Base-by-base conservation (phyloP, 2,113 vertebrate genomes). In the Lepus europaeus region DNA sequence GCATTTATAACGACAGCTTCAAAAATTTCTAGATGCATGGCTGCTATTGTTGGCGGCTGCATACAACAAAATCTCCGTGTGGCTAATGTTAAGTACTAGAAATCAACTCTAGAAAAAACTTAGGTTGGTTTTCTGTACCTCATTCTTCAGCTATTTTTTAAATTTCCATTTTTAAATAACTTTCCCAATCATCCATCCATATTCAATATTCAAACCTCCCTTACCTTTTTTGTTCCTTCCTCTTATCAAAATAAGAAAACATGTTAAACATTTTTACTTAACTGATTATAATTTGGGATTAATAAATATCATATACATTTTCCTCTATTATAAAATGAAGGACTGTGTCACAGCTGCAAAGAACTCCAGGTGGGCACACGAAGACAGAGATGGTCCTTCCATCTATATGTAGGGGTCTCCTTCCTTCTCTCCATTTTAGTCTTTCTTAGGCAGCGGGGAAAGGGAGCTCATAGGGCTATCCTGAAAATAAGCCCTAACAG, bases 171-270 rank as follows among this genome's bases (percentile, higher is more conserved):
- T 90, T 59, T 56, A 56, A 81, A 45, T 6, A 45, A 25, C 14
- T 6, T 39, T 92, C 11, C 20, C 36, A 66, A 73, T 29, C 2
- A 4, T 51, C 12, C 33, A 70, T 64, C 27, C 27, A 9, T 64
- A 69, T 64, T 33, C 23, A 3, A 19, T 12, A 33, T 49, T 84
- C 80, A 82, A 17, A 36, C 90, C 17, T 81, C n/a, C 45, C 53
- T n/a, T 81, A 17, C 7, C 14, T 31, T 76, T 66, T 81, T 31
- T 19, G 45, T 61, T 69, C 49, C 39, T 80, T 93, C 36, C 27
- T 85, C 17, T 81, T 80, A 39, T 27, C 39, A 27, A 79, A 92
- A 63, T 9, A 82, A 53, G 25, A 93, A 91, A 66, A 93, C 39
- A 17, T 77, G 70, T 59, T 68, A 56, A 91, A 87, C 13, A 36